A percentile compares a stretch with the other conserved stretches of the same genome.
These are phyloP conservation scores for Eulemur macaco DNA, from an alignment of 2,113 vertebrate species.

Conservation along the genomic window DNA sequence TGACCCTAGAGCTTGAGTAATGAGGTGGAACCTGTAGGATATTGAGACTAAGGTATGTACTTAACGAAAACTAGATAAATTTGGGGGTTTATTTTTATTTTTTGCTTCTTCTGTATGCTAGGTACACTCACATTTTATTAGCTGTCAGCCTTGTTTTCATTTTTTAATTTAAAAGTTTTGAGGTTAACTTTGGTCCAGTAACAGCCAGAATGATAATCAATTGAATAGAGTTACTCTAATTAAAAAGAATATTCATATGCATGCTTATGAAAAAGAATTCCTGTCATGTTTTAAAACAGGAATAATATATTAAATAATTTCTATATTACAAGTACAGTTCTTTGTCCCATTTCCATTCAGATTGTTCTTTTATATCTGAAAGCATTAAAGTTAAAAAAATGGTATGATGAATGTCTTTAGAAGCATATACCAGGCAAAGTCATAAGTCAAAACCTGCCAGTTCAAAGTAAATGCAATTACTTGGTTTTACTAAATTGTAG, in stretches of 20 bases:
- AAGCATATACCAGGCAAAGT: background rate
- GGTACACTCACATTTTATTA: background rate
- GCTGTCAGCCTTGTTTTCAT: background rate
- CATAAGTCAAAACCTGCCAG: background rate
- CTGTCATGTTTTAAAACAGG: background rate
- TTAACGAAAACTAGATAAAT: background rate
- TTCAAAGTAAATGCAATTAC: background rate
- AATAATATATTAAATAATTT: background rate
- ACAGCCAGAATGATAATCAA: background rate
- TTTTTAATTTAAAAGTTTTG: background rate
- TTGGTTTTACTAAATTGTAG: background rate
- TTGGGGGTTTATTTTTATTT: background rate
- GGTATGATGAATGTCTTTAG: background rate
- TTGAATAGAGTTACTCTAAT: background rate
- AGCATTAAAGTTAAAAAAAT: background rate
- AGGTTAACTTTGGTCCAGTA: background rate
- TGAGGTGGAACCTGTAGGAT: background rate
- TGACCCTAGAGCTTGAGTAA: background rate
- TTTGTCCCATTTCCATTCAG: background rate
- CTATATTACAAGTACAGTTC: background rate
- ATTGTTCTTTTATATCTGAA: background rate
- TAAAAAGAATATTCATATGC: background rate
- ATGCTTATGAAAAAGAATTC: background rate
- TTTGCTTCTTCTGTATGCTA: background rate
- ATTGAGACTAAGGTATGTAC: background rate